These are phyloP conservation scores for Cololabis saira DNA, from an alignment of 2,113 vertebrate species.

Conservation along the genomic window DNA sequence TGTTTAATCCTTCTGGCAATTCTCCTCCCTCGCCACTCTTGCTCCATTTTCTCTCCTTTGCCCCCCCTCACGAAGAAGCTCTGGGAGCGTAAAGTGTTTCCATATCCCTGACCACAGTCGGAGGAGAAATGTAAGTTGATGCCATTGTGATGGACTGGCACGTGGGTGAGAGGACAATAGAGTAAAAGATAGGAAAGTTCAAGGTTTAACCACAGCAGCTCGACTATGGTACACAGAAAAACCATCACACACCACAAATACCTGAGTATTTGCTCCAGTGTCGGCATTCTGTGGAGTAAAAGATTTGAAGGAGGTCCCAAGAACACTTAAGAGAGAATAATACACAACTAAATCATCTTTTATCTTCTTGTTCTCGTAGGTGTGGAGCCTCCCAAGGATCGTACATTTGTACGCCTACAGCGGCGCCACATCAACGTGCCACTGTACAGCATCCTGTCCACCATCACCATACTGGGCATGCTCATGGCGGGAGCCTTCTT, in stretches of 20 bases:
- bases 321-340: background rate
- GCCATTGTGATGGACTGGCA: slow-evolving; percentile 57
- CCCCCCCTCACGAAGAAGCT: slow-evolving; percentile 40
- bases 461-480: slow-evolving; percentile 96
- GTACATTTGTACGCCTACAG: slow-evolving; percentile 92
- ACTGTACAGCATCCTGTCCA: slow-evolving; percentile 97
- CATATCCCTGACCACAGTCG: slow-evolving; percentile 56
- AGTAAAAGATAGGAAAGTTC: slow-evolving; percentile 53
- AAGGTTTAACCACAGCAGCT: slow-evolving; percentile 50
- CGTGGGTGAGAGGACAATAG: slow-evolving; percentile 39
- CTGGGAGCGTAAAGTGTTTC: slow-evolving; percentile 50
- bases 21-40: slow-evolving; percentile 6
- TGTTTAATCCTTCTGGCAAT: slow-evolving; percentile 49
- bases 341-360: background rate
- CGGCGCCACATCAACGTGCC: slow-evolving; percentile 96
- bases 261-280: slow-evolving; percentile 27
- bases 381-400: slow-evolving; percentile 94
- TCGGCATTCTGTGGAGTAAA: slow-evolving; percentile 21
- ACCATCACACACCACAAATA: slow-evolving; percentile 15
- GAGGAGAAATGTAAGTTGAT: slow-evolving; percentile 61
- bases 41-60: slow-evolving; percentile 16
- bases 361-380: slow-evolving; percentile 74
- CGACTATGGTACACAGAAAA: slow-evolving; percentile 29
- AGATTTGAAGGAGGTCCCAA: slow-evolving; percentile 1
- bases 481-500: slow-evolving; percentile 97